Percentiles rank a stretch among this genome's conserved stretches.
phyloP scores from a whole-genome alignment of 2,797 vertebrate species.

The Aphelocoma californica region DNA sequence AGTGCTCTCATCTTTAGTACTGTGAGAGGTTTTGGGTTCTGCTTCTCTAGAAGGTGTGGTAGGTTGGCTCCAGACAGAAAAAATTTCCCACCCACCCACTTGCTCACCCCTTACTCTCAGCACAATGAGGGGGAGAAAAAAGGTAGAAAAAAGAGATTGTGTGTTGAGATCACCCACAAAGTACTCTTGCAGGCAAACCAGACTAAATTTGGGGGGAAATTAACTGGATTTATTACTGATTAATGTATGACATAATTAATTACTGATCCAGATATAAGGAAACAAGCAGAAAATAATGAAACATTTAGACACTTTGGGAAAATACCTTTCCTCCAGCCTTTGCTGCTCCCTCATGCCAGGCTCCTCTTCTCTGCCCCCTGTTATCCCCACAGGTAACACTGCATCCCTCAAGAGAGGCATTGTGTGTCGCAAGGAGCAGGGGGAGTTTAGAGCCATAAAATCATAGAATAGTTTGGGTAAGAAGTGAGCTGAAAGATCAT shows the following conservation, averaged over 20 bases:
- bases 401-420: neutral
- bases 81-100: neutral
- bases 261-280: neutral
- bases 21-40: neutral
- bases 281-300: neutral
- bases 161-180: neutral
- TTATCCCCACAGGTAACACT: accelerated
- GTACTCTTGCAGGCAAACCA: neutral
- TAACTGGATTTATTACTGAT: neutral
- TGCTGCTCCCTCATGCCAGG: neutral
- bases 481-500: neutral
- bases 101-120: neutral
- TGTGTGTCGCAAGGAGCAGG: accelerated
- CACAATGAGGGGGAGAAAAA: neutral
- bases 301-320: neutral
- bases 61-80: neutral
- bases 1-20: neutral
- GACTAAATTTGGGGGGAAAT: neutral
- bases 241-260: neutral
- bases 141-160: neutral
- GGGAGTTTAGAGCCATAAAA: neutral
- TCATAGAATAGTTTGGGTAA: neutral
- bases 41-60: neutral
- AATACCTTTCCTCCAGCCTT: neutral
- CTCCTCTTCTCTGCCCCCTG: neutral